phyloP scores from a whole-genome alignment of 2,888 invertebrate genomes.

The Argyra leucocephala region DNA sequence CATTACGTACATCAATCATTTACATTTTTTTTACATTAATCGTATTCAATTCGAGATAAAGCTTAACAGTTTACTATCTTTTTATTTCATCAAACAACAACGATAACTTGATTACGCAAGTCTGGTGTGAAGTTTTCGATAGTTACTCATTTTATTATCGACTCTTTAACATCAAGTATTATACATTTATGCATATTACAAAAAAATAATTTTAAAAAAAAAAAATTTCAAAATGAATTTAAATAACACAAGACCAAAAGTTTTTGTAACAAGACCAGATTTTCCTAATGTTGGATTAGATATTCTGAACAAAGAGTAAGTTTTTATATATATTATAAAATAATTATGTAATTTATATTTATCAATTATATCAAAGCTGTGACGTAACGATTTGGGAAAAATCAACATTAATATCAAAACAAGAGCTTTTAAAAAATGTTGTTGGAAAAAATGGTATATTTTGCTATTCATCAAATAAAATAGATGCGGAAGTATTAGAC shows the following conservation, averaged over 20 bases:
- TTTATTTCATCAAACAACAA: too few species aligned
- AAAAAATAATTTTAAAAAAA: too few species aligned
- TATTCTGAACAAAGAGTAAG: conserved; percentile 43
- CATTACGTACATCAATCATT: too few species aligned
- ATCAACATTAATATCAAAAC: conserved; percentile 29
- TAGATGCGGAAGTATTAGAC: conserved; percentile 37
- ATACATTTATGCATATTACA: too few species aligned
- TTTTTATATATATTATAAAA: neutral
- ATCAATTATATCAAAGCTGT: conserved; percentile 38
- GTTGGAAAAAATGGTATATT: conserved; percentile 37
- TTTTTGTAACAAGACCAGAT: conserved; percentile 62
- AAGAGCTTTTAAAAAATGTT: conserved; percentile 37
- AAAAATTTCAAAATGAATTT: neutral
- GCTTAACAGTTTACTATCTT: too few species aligned
- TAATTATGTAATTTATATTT: neutral
- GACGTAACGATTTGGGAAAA: conserved; percentile 34
- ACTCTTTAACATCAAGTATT: too few species aligned
- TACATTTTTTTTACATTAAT: too few species aligned
- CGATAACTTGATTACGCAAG: too few species aligned
- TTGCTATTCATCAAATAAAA: conserved; percentile 34
- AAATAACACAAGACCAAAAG: neutral
- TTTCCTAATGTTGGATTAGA: conserved; percentile 56
- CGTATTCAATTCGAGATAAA: too few species aligned
- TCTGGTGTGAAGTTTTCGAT: too few species aligned
- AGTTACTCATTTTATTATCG: too few species aligned